A percentile compares a stretch with the other conserved stretches of the same genome.
Evolutionary conservation across 1,140 invertebrate genomes (phyloP).

Genomic region (Drosophila suzukii): DNA sequence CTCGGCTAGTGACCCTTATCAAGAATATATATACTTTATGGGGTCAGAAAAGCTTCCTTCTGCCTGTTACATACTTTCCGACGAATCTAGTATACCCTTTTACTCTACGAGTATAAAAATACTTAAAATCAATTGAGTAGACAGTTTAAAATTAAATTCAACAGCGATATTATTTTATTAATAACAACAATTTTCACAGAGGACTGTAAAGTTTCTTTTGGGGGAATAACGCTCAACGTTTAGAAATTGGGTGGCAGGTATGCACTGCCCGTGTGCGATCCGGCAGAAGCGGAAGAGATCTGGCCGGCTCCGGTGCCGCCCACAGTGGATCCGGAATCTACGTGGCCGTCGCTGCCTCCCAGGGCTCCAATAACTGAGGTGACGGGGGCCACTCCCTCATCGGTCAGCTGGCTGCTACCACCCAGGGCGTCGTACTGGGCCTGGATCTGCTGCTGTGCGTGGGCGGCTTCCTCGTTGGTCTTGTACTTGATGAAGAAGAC

Average conservation of each 20-base stretch:
- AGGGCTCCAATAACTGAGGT: slow-evolving; percentile 80
- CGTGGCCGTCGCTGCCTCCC: slow-evolving; percentile 55
- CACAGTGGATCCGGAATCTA: slow-evolving; percentile 19
- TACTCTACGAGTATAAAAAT: no score
- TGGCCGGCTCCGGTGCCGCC: slow-evolving; percentile 38
- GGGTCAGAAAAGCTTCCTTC: no score
- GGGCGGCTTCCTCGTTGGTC: slow-evolving; percentile 86
- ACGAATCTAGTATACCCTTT: no score
- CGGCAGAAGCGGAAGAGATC: slow-evolving; percentile 23
- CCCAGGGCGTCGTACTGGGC: slow-evolving; percentile 81
- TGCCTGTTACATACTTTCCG: no score
- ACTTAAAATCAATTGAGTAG: neutral
- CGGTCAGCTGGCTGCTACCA: slow-evolving; percentile 77
- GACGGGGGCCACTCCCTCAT: slow-evolving; percentile 80
- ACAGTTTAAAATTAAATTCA: slow-evolving; percentile 35
- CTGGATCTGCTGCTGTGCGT: slow-evolving; percentile 83
- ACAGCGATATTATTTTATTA: slow-evolving; percentile 70
- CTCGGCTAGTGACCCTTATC: no score
- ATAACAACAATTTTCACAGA: slow-evolving; percentile 53
- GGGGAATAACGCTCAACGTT: slow-evolving; percentile 44
- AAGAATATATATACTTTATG: no score
- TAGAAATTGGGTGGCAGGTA: slow-evolving; percentile 83
- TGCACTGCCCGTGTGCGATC: slow-evolving; percentile 64
- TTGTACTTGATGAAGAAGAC: slow-evolving; percentile 92
- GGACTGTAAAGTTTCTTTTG: slow-evolving; percentile 1